Evolutionary conservation across 2,797 vertebrate species (phyloP).

Genomic region (Petrocephalus sullivani): DNA sequence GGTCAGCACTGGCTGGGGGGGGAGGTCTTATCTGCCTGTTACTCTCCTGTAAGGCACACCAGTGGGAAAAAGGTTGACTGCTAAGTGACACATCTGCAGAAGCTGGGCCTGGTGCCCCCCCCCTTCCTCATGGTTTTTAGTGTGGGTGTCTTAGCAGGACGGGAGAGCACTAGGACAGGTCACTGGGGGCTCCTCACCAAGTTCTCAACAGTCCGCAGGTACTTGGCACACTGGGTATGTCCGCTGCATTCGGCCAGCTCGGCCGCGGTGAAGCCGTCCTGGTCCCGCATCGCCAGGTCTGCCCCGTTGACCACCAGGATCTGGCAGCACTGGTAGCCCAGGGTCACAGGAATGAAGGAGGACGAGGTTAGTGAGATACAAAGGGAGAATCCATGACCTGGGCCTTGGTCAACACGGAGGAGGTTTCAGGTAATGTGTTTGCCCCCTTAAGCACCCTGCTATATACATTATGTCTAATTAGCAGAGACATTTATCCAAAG

Average conservation of each 20-base stretch:
- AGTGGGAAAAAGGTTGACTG: too few relatives aligned
- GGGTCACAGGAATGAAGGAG: not conserved
- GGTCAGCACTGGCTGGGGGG: not conserved
- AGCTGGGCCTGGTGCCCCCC: not conserved
- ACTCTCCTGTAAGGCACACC: too few relatives aligned
- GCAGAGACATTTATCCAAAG: not conserved
- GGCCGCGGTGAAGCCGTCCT: conserved; percentile 82
- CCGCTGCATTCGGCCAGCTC: conserved; percentile 92
- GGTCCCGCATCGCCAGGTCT: conserved; percentile 77
- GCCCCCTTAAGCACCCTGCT: not conserved
- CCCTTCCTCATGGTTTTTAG: too few relatives aligned
- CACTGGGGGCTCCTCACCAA: conserved; percentile 66
- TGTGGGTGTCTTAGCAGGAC: not conserved
- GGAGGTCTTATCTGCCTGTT: too few relatives aligned
- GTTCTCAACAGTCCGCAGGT: conserved; percentile 88
- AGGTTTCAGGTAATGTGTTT: not conserved
- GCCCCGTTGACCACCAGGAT: conserved; percentile 92
- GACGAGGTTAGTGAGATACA: not conserved
- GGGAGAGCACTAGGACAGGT: too few relatives aligned
- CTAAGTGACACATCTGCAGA: not conserved
- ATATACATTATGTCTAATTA: not conserved
- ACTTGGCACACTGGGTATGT: conserved; percentile 87
- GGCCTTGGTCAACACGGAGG: not conserved
- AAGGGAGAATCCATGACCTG: not conserved
- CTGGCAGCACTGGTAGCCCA: conserved; percentile 30